These are phyloP conservation scores for Thalassophryne amazonica DNA, from an alignment of 2,797 vertebrate species.

Conservation along the genomic window DNA sequence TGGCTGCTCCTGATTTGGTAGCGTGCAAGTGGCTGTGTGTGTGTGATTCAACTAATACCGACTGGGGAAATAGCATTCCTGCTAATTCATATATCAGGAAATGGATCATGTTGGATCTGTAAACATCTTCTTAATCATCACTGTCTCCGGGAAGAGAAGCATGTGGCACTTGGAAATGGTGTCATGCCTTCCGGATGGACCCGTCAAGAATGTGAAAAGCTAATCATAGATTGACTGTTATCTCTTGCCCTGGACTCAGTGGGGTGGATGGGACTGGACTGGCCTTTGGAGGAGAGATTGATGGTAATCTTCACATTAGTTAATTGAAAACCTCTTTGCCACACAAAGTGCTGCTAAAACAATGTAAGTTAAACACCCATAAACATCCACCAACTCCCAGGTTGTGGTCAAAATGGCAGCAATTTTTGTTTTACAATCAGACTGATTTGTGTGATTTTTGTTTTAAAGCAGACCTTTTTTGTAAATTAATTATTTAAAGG, in stretches of 20 bases:
- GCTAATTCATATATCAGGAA: constrained; percentile 37
- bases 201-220: constrained; percentile 47
- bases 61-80: constrained; percentile 1
- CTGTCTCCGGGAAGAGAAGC: constrained; percentile 19
- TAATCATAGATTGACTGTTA: constrained; percentile 67
- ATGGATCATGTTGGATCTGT: constrained; percentile 8
- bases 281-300: constrained; percentile 65
- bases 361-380: too few species aligned
- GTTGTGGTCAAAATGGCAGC: too few species aligned
- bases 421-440: too few species aligned
- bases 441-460: too few species aligned
- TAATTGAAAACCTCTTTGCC: constrained; percentile 84
- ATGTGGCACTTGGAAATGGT: constrained; percentile 10
- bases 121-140: constrained; percentile 14
- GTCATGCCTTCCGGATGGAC: constrained; percentile 44
- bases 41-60: constrained; percentile 7
- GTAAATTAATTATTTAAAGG: too few species aligned
- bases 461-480: too few species aligned
- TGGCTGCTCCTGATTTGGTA: too few species aligned
- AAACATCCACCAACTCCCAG: too few species aligned
- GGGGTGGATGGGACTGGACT: constrained; percentile 31
- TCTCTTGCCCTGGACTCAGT: constrained; percentile 52
- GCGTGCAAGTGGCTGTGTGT: too few species aligned
- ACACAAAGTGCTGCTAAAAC: constrained; percentile 71
- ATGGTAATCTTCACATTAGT: constrained; percentile 85